These are phyloP conservation scores for Sarotherodon lohbergeri DNA, from an alignment of 2,113 vertebrate genomes.

Conservation along the genomic window DNA sequence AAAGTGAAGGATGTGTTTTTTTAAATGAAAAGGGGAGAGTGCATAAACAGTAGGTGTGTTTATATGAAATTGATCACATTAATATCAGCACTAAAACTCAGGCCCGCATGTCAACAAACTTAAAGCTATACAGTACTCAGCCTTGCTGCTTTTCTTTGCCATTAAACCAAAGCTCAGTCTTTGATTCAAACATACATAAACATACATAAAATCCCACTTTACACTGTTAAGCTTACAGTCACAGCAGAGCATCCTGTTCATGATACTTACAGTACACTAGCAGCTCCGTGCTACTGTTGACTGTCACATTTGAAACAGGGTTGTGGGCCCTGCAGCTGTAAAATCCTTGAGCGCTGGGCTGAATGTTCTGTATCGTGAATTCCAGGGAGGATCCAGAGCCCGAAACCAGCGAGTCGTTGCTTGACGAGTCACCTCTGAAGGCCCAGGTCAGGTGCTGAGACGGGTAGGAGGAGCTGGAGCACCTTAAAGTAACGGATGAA, in stretches of 20 bases:
- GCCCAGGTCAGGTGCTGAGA: conserved; percentile 60
- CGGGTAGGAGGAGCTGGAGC: conserved; percentile 58
- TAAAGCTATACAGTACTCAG: background rate
- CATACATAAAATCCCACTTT: background rate
- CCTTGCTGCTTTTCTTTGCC: background rate
- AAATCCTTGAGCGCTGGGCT: conserved; percentile 67
- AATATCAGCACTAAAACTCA: background rate
- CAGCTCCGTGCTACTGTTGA: conserved; percentile 60
- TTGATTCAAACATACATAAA: background rate
- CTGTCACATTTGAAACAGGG: conserved; percentile 37
- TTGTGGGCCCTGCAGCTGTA: conserved; percentile 75
- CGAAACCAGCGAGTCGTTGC: background rate
- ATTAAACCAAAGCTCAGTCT: background rate
- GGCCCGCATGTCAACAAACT: background rate
- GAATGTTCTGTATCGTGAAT: conserved; percentile 58
- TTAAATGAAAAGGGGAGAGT: background rate
- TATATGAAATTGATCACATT: background rate
- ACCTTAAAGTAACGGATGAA: conserved; percentile 64
- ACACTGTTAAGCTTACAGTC: background rate
- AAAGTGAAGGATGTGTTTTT: background rate
- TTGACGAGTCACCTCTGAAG: conserved; percentile 23
- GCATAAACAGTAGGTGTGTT: fast-evolving
- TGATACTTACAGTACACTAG: conserved; percentile 82
- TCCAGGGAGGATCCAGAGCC: background rate
- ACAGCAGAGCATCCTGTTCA: background rate